phyloP scores from a whole-genome alignment of 2,797 vertebrate genomes.

The Neomorphus geoffroyi region DNA sequence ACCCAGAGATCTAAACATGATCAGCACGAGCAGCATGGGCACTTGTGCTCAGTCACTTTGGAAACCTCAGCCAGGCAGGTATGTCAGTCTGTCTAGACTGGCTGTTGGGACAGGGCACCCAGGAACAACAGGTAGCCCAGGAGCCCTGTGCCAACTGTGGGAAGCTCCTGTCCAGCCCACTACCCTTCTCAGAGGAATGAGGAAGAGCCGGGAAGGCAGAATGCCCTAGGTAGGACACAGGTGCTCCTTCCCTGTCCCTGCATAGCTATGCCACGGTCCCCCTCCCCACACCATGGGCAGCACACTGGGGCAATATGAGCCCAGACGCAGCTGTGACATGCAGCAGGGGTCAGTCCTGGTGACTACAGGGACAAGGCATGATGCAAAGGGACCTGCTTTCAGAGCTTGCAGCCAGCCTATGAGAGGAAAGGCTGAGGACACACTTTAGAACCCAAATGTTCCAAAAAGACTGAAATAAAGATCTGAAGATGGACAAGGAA shows the following conservation, averaged over 20 bases:
- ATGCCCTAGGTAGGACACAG: not conserved
- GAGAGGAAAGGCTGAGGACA: not conserved
- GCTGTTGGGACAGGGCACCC: not conserved
- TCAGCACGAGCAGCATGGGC: not conserved
- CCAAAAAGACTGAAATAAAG: not conserved
- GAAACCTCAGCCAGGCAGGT: not conserved
- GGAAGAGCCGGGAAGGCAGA: not conserved
- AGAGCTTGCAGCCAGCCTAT: not conserved
- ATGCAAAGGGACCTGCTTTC: not conserved
- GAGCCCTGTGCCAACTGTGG: not conserved
- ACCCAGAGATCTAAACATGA: not conserved
- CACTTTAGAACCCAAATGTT: not conserved
- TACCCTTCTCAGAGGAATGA: not conserved
- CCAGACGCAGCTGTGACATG: not conserved
- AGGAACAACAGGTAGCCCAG: not conserved
- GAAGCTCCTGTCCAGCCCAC: not conserved
- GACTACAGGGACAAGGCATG: not conserved
- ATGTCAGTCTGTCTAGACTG: fast-evolving
- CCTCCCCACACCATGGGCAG: not conserved
- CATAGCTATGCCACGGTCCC: not conserved
- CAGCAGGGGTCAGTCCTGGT: not conserved
- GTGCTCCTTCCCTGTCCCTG: not conserved
- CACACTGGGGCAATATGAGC: not conserved
- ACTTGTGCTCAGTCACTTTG: not conserved
- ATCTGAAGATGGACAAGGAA: not conserved